phyloP scores from a whole-genome alignment of 1,140 invertebrate genomes.

The Melitaea cinxia region DNA sequence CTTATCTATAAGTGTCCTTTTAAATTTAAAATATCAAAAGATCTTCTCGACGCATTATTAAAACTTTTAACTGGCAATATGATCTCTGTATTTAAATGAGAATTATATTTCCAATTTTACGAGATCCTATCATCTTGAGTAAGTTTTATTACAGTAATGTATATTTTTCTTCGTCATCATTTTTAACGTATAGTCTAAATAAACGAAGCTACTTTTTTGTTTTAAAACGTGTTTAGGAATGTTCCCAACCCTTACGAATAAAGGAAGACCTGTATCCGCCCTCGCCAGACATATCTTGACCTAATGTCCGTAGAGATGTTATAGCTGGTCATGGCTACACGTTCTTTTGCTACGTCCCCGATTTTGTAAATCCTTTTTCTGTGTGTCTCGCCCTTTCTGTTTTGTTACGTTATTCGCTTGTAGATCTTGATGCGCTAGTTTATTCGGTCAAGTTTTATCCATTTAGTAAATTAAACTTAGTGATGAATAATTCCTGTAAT shows the following conservation, averaged over 20 bases:
- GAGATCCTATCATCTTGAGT: slow-evolving; percentile 52
- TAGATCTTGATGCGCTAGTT: background rate
- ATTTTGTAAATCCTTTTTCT: slow-evolving; percentile 14
- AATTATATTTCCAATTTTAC: slow-evolving; percentile 40
- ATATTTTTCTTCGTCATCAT: background rate
- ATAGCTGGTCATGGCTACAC: slow-evolving; percentile 57
- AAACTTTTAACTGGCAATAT: slow-evolving; percentile 8
- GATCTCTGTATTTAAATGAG: slow-evolving; percentile 6
- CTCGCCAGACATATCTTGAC: background rate
- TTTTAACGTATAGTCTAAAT: background rate
- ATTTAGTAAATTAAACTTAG: too few relatives aligned
- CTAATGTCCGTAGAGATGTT: slow-evolving; percentile 46
- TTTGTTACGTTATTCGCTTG: background rate
- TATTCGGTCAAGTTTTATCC: background rate
- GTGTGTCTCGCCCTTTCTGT: slow-evolving; percentile 1
- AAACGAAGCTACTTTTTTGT: too few relatives aligned
- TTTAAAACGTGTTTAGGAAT: background rate
- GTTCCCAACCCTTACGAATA: background rate
- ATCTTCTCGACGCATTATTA: slow-evolving; percentile 9
- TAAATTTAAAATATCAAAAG: background rate
- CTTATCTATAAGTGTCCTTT: background rate
- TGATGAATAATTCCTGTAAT: too few relatives aligned
- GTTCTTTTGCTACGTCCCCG: slow-evolving; percentile 45
- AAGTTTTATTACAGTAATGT: background rate
- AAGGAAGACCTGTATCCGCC: background rate